Base-by-base conservation (phyloP, 2,113 vertebrate genomes). In the Geothlypis trichas region DNA sequence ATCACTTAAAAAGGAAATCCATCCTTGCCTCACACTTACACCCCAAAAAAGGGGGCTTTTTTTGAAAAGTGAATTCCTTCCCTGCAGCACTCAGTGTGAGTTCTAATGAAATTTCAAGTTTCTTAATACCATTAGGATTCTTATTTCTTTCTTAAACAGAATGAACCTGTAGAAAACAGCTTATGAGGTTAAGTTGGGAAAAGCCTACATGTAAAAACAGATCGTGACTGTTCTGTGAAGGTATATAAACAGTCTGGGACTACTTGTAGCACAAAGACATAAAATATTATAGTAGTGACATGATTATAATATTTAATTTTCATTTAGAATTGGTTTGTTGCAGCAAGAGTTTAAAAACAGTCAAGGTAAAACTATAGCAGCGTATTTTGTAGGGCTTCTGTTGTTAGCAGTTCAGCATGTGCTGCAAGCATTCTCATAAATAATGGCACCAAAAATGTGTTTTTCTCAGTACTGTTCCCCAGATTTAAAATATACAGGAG, bases 401-500 rank as follows among this genome's bases (percentile, higher is more conserved):
- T 47, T 84, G 9, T 52, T 68, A 87, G 15, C 22, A 55, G 9
- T 62, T 11, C 6, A 57, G 20, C 9, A 19, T 49, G 14, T 87
- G 31, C 22, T 91, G 27, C 33, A 57, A 65, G 20, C 19, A 47
- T 65, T 68, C 41, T 78, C 16, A 11, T 41, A 83, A 77, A 85
- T 73, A 80, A 37, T 2, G 4, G 7, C 26, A 55, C 15, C 4
- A 79, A 59, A 82, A n/a, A 7, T 0, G 3, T 62, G 15, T 19
- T 92, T 90, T 96, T 62, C 61, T 95, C 58, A 10, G 33, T 39
- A 26, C 39, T 55, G 11, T 59, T 90, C 85, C 71, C 31, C 33
- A 55, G 41, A 58, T 94, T 96, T 90, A 61, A 81, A 79, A 85
- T 55, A 55, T 18, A 59, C 20, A 52, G 66, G 49, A 80, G 62